phyloP scores from a whole-genome alignment of 2,888 invertebrate genomes.

The Anoplius nigerrimus region DNA sequence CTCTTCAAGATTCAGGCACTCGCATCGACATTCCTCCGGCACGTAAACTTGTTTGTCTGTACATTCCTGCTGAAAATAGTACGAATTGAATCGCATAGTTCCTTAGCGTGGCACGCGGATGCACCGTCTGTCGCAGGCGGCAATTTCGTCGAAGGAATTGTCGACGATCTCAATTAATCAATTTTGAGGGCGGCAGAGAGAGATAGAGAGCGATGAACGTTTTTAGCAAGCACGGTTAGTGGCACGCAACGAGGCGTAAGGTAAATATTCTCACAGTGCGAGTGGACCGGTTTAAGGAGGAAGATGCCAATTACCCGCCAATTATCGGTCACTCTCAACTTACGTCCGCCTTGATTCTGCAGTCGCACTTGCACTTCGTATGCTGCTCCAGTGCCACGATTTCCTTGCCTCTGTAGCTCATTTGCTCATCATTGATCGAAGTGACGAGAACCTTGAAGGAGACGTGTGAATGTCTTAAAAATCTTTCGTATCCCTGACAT shows the following conservation, averaged over 20 bases:
- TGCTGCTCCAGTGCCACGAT: constrained; percentile 79
- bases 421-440: constrained; percentile 63
- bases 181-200: too few relatives aligned
- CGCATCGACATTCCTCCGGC: constrained; percentile 78
- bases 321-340: constrained; percentile 46
- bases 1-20: constrained; percentile 80
- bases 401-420: constrained; percentile 74
- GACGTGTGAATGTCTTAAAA: not conserved
- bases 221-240: too few relatives aligned
- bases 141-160: too few relatives aligned
- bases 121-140: too few relatives aligned
- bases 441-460: constrained; percentile 38
- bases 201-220: not conserved
- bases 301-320: constrained; percentile 36
- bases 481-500: not conserved
- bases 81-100: too few relatives aligned
- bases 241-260: not conserved
- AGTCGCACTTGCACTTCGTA: constrained; percentile 79
- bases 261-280: not conserved
- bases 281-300: constrained; percentile 40
- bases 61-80: constrained; percentile 76
- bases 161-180: too few relatives aligned
- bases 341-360: constrained; percentile 78
- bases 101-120: too few relatives aligned
- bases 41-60: constrained; percentile 78